Percentiles rank a stretch among this genome's conserved stretches.
These are phyloP conservation scores for Noturus placidus DNA, from an alignment of 2,113 vertebrate species.

Conservation along the genomic window DNA sequence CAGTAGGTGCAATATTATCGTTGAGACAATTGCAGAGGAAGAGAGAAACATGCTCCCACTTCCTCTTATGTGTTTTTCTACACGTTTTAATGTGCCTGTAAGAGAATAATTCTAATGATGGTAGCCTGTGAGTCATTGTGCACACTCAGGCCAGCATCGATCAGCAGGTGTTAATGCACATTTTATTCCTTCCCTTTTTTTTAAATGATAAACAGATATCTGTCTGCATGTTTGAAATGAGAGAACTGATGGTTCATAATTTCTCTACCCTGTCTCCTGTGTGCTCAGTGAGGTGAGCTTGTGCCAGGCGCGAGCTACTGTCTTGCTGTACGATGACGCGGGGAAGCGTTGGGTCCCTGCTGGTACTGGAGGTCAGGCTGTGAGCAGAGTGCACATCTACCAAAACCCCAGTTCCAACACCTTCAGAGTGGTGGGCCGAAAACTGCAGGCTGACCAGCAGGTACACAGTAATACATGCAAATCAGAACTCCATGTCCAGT, in stretches of 20 bases:
- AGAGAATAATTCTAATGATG: background rate
- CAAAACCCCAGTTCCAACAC: slow-evolving; percentile 74
- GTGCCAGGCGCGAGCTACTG: slow-evolving; percentile 80
- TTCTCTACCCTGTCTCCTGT: background rate
- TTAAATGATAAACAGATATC: background rate
- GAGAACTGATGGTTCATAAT: background rate
- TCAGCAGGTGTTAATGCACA: background rate
- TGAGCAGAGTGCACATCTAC: slow-evolving; percentile 82
- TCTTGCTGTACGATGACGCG: slow-evolving; percentile 83
- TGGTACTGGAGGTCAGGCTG: slow-evolving; percentile 67
- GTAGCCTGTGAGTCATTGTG: background rate
- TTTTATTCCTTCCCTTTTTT: background rate
- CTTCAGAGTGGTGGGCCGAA: slow-evolving; percentile 84
- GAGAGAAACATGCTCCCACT: slow-evolving; percentile 37
- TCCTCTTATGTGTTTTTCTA: slow-evolving; percentile 26
- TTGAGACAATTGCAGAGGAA: slow-evolving; percentile 34
- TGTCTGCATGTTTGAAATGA: background rate
- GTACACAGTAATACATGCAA: slow-evolving; percentile 57
- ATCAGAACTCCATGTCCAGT: background rate
- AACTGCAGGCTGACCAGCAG: slow-evolving; percentile 83
- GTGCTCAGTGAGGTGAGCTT: slow-evolving; percentile 75
- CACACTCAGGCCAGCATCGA: background rate
- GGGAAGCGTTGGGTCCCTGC: slow-evolving; percentile 81
- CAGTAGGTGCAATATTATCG: slow-evolving; percentile 48
- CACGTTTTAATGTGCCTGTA: background rate